A percentile compares a stretch with the other conserved stretches of the same genome.
These are phyloP conservation scores for Paraescarpia echinospica DNA, from an alignment of 1,140 invertebrate species.

Conservation along the genomic window DNA sequence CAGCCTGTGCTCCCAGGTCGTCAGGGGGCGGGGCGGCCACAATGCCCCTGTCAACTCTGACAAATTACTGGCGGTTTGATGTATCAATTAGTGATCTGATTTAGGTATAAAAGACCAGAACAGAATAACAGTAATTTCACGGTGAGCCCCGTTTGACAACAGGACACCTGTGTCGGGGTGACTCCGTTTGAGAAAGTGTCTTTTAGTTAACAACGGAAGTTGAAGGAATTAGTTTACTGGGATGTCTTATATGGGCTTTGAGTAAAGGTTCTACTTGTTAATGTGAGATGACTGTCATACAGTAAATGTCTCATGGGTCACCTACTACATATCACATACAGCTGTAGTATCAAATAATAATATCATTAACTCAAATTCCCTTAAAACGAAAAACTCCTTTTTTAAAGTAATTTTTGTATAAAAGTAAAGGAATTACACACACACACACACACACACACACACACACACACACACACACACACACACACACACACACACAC, in stretches of 20 bases:
- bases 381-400: too few relatives aligned
- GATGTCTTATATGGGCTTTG: not conserved
- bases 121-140: not conserved
- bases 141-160: not conserved
- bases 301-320: too few relatives aligned
- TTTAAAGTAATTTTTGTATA: too few relatives aligned
- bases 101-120: not conserved
- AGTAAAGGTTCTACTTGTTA: not conserved
- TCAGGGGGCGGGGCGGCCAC: not conserved
- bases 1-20: too few relatives aligned
- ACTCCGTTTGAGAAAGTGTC: not conserved
- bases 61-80: not conserved
- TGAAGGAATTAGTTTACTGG: not conserved
- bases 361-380: too few relatives aligned
- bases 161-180: not conserved
- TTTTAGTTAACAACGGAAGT: not conserved
- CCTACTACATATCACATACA: too few relatives aligned
- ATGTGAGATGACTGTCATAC: not conserved
- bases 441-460: too few relatives aligned
- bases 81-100: not conserved
- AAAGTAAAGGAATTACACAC: too few relatives aligned
- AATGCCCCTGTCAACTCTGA: not conserved
- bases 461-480: too few relatives aligned
- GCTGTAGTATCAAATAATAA: too few relatives aligned
- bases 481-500: too few relatives aligned